These are phyloP conservation scores for Amphiduros pacificus DNA, from an alignment of 2,888 invertebrate genomes.

Conservation along the genomic window DNA sequence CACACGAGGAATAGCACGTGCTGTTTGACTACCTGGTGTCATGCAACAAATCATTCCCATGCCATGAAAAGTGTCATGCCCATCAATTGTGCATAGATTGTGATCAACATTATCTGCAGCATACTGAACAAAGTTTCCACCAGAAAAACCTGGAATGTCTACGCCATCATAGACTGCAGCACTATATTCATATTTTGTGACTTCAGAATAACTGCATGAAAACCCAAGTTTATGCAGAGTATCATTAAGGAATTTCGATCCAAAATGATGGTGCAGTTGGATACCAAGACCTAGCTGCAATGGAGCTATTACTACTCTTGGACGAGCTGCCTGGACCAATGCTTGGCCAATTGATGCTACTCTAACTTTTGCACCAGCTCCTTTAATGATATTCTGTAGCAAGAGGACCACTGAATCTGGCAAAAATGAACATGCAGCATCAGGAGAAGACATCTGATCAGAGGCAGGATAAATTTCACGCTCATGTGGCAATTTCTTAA, in stretches of 20 bases:
- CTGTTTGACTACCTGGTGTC: background rate
- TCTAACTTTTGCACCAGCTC: too few species aligned
- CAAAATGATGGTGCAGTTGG: slow-evolving; percentile 34
- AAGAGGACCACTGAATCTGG: slow-evolving; percentile 24
- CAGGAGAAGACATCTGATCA: slow-evolving; percentile 15
- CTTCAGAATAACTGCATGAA: slow-evolving; percentile 27
- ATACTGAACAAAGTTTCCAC: slow-evolving; percentile 7
- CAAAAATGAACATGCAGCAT: slow-evolving; percentile 13
- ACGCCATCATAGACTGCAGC: slow-evolving; percentile 8
- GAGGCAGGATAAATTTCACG: slow-evolving; percentile 28
- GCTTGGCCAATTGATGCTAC: too few species aligned
- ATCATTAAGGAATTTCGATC: slow-evolving; percentile 36
- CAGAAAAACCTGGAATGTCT: background rate
- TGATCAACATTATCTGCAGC: slow-evolving; percentile 24
- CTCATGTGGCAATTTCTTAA: slow-evolving; percentile 20
- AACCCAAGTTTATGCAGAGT: slow-evolving; percentile 32
- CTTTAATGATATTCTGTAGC: slow-evolving; percentile 15
- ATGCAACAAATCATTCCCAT: slow-evolving; percentile 14
- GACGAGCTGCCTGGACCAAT: too few species aligned
- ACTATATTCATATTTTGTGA: slow-evolving; percentile 12
- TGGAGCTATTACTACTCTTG: too few species aligned
- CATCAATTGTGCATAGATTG: slow-evolving; percentile 19
- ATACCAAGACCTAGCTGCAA: too few species aligned
- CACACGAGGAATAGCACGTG: background rate
- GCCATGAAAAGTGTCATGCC: slow-evolving; percentile 16